Conservation (phyloP, 2,888 invertebrate species). For the Neoascia interrupta region DNA sequence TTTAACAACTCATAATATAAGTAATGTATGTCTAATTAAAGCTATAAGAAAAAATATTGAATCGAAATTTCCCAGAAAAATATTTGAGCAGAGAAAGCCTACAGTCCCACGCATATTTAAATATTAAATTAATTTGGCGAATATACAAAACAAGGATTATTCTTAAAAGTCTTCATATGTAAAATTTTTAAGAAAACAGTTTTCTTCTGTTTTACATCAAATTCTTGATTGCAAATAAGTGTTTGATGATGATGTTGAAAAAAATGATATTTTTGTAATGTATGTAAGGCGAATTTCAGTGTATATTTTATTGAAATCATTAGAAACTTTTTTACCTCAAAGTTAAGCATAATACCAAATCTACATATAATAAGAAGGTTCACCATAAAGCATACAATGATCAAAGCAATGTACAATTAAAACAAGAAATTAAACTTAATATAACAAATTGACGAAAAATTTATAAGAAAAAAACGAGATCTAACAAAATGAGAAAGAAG, state of each 20-base stretch:
- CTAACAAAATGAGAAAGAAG: conserved; percentile 32
- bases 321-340: conserved; percentile 10
- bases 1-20: too few relatives aligned
- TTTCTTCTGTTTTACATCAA: conserved; percentile 26
- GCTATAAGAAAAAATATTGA: too few relatives aligned
- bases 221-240: conserved; percentile 49
- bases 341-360: conserved; percentile 17
- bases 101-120: conserved; percentile 14
- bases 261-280: conserved; percentile 7
- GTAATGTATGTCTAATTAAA: too few relatives aligned
- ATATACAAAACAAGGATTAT: too few relatives aligned
- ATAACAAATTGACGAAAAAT: conserved; percentile 7
- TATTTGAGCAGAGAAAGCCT: conserved; percentile 9
- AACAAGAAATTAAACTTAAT: conserved; percentile 18
- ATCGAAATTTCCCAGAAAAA: too few relatives aligned
- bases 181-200: background rate
- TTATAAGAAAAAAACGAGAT: conserved; percentile 8
- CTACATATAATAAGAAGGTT: conserved; percentile 10
- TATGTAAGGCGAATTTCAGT: too few relatives aligned
- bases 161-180: conserved; percentile 28
- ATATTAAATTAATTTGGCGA: background rate
- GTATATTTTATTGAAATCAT: conserved; percentile 4
- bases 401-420: conserved; percentile 53
- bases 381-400: conserved; percentile 28
- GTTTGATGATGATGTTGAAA: conserved; percentile 22